Conservation (phyloP, 2,797 vertebrate genomes). For the Poecilia picta region DNA sequence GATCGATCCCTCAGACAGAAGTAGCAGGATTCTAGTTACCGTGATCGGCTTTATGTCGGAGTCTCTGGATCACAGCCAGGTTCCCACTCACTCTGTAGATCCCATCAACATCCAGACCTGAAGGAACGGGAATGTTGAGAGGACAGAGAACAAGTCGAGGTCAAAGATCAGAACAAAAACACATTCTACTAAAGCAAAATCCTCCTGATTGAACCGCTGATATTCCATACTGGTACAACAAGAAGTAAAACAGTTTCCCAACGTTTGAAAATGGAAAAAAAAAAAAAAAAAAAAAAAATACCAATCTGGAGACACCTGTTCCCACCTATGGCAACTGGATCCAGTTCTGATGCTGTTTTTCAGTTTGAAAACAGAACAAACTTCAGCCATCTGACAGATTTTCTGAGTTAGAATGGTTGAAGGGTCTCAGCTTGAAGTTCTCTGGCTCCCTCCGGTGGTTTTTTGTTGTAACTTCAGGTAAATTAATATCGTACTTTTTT, state of each 20-base stretch:
- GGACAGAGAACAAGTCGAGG: background rate
- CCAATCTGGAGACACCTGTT: background rate
- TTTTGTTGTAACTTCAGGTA: background rate
- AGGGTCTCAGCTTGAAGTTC: background rate
- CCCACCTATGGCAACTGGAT: background rate
- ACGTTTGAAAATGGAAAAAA: no score
- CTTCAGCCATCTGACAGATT: background rate
- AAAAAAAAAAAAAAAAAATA: no score
- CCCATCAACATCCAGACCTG: slow-evolving; percentile 91
- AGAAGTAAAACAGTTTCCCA: background rate
- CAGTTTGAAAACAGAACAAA: background rate
- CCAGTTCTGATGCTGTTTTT: background rate
- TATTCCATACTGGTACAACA: background rate
- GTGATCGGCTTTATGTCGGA: slow-evolving; percentile 91
- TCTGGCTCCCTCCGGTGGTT: background rate
- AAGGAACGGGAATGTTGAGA: slow-evolving; percentile 11
- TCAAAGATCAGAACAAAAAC: background rate
- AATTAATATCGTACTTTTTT: background rate
- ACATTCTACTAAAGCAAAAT: background rate
- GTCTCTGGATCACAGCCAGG: slow-evolving; percentile 91
- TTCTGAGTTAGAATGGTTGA: background rate
- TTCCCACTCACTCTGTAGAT: slow-evolving; percentile 95
- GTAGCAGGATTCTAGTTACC: slow-evolving; percentile 70
- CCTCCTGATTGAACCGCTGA: background rate
- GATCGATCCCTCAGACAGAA: background rate